Conservation (phyloP, 2,888 invertebrate species). For the Heliothis peltigera region DNA sequence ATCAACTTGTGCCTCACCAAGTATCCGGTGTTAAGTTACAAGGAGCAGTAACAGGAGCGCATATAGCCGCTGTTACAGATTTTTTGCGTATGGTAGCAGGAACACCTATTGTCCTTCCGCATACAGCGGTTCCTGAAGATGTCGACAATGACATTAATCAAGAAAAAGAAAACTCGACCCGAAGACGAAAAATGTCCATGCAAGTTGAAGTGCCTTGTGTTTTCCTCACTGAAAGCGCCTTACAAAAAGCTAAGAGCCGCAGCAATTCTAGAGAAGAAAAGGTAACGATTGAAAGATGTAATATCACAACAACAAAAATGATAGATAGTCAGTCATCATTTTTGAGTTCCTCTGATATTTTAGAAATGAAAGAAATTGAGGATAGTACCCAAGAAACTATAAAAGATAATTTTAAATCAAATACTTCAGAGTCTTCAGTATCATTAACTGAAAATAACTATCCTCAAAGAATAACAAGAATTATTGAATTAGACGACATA, state of each 20-base stretch:
- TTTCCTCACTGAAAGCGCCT: slow-evolving; percentile 86
- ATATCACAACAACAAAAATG: slow-evolving; percentile 77
- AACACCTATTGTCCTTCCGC: slow-evolving; percentile 90
- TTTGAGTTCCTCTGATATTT: slow-evolving; percentile 75
- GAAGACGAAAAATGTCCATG: slow-evolving; percentile 88
- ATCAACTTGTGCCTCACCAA: slow-evolving; percentile 92
- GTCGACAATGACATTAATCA: slow-evolving; percentile 84
- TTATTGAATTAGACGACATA: slow-evolving; percentile 85
- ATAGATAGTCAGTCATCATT: slow-evolving; percentile 78
- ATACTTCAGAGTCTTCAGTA: slow-evolving; percentile 51
- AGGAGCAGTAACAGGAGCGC: slow-evolving; percentile 91
- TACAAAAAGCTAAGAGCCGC: slow-evolving; percentile 85
- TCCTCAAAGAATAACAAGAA: slow-evolving; percentile 85
- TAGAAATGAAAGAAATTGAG: slow-evolving; percentile 74
- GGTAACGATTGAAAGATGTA: slow-evolving; percentile 80
- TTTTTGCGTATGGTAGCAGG: slow-evolving; percentile 91
- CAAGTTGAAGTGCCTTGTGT: slow-evolving; percentile 89
- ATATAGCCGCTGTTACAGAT: slow-evolving; percentile 91
- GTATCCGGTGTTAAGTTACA: slow-evolving; percentile 92
- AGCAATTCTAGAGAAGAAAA: slow-evolving; percentile 86
- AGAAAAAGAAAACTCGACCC: slow-evolving; percentile 82
- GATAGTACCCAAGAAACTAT: slow-evolving; percentile 64
- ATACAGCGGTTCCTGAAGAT: slow-evolving; percentile 81
- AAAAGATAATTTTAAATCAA: slow-evolving; percentile 70
- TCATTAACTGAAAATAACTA: slow-evolving; percentile 70